These are phyloP conservation scores for Phaenicophaeus curvirostris DNA, from an alignment of 2,797 vertebrate genomes.

Conservation along the genomic window DNA sequence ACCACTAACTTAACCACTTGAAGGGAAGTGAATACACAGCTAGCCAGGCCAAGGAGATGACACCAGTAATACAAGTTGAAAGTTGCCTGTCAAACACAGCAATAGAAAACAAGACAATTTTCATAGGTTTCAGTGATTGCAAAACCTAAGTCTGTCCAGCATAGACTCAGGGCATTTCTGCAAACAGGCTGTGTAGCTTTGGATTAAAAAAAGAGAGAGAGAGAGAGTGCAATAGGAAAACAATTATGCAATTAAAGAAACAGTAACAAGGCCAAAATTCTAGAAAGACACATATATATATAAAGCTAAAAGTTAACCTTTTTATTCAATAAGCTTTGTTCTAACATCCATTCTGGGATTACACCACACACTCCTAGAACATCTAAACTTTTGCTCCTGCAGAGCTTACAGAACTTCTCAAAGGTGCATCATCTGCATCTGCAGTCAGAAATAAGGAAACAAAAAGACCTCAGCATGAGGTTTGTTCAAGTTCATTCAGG, in stretches of 20 bases:
- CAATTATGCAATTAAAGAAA: neutral
- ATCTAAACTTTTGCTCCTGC: neutral
- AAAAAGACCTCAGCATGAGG: neutral
- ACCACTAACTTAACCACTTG: conserved; percentile 51
- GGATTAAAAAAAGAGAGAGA: neutral
- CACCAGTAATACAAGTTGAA: neutral
- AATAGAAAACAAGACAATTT: neutral
- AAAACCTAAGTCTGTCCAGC: neutral
- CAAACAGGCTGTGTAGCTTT: neutral
- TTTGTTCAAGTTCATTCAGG: neutral
- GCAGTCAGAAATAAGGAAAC: neutral
- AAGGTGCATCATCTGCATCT: neutral
- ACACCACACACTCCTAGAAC: neutral
- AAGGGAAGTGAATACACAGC: conserved; percentile 43
- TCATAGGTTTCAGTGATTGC: neutral
- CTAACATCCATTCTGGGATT: neutral
- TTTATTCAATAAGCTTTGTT: neutral
- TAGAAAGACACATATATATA: neutral
- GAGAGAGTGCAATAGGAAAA: neutral
- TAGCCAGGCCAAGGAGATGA: neutral
- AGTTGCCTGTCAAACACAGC: neutral
- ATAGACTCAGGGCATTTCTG: neutral
- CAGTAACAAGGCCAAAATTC: neutral
- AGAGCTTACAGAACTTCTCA: neutral
- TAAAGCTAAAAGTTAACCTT: neutral